Conservation (phyloP, 2,888 invertebrate species). For the Caenorhabditis angaria region DNA sequence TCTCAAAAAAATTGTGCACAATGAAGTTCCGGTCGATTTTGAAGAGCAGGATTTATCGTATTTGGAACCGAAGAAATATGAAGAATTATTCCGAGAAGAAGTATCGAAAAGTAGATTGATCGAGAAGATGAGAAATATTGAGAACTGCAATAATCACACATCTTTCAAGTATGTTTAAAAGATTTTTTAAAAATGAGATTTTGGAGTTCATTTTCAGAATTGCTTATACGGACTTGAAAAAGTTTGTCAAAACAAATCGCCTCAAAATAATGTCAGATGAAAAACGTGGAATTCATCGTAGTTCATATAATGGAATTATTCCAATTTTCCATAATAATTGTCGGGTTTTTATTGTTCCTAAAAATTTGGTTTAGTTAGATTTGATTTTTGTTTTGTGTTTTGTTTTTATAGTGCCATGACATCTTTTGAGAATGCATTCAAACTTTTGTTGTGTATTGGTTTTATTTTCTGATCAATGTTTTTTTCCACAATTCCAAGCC, state of each 20-base stretch:
- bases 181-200: too few species aligned
- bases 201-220: neutral
- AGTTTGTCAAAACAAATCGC: neutral
- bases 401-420: too few species aligned
- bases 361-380: too few species aligned
- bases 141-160: neutral
- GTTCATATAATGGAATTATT: neutral
- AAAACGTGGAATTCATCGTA: neutral
- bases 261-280: neutral
- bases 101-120: neutral
- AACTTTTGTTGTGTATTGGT: too few species aligned
- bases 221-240: neutral
- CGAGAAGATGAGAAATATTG: neutral
- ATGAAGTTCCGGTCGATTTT: slow-evolving; percentile 88
- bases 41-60: slow-evolving; percentile 87
- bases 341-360: neutral
- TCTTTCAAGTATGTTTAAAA: too few species aligned
- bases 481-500: too few species aligned
- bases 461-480: too few species aligned
- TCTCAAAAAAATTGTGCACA: slow-evolving; percentile 89
- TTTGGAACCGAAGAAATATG: slow-evolving; percentile 74
- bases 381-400: too few species aligned
- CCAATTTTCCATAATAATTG: neutral
- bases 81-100: neutral
- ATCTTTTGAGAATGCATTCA: too few species aligned